Percentiles rank a stretch among this genome's conserved stretches.
These are phyloP conservation scores for Cecropterus lyciades DNA, from an alignment of 1,140 invertebrate genomes.

Conservation along the genomic window DNA sequence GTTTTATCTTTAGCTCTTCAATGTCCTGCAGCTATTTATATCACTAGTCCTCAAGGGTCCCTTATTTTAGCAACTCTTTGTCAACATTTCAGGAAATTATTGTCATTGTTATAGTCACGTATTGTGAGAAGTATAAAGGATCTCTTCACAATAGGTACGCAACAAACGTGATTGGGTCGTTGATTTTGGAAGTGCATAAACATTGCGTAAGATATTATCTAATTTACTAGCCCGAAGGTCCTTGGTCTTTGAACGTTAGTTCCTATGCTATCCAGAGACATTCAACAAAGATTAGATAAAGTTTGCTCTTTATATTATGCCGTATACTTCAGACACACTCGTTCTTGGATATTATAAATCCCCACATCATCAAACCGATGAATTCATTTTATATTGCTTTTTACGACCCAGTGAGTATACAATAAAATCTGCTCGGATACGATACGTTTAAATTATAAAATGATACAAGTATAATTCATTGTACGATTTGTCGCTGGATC, in stretches of 20 bases:
- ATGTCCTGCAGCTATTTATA: constrained; percentile 68
- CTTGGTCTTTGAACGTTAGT: constrained; percentile 39
- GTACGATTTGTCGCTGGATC: constrained; percentile 54
- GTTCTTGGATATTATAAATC: constrained; percentile 12
- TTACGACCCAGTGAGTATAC: too few species aligned
- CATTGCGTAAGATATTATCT: constrained; percentile 60
- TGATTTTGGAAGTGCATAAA: constrained; percentile 55
- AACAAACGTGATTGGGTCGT: constrained; percentile 32
- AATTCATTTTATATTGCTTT: too few species aligned
- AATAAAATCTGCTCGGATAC: too few species aligned
- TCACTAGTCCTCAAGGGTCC: constrained; percentile 36
- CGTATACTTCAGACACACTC: neutral
- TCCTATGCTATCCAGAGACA: constrained; percentile 31
- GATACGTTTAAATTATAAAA: neutral
- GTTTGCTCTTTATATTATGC: constrained; percentile 16
- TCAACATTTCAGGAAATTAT: constrained; percentile 34
- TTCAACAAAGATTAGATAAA: neutral
- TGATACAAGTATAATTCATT: constrained; percentile 41
- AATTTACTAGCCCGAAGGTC: constrained; percentile 33
- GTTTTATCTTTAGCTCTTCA: constrained; percentile 59
- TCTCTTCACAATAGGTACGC: constrained; percentile 11
- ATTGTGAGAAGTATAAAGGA: constrained; percentile 39
- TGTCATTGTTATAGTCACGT: constrained; percentile 46
- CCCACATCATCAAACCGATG: too few species aligned
- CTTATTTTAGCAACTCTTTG: constrained; percentile 46